Percentiles rank a stretch among this genome's conserved stretches.
Conservation (phyloP, 2,797 vertebrate species). For the Sarcophilus harrisii region DNA sequence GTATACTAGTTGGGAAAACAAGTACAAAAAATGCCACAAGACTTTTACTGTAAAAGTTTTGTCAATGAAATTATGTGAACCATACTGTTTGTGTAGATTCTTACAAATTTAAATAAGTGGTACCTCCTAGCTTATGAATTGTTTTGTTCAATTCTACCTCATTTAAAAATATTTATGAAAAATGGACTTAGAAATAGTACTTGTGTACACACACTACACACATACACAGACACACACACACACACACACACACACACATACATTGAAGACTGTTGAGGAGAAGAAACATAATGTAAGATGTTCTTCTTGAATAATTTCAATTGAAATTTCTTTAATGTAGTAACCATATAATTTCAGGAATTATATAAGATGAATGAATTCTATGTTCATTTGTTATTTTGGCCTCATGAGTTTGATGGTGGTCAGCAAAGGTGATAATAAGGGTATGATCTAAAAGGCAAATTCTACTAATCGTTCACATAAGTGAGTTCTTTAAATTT, state of each 20-base stretch:
- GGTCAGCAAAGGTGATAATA: constrained; percentile 4
- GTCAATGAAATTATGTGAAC: not conserved
- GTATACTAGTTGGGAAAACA: not conserved
- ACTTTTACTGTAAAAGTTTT: not conserved
- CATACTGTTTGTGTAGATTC: not conserved
- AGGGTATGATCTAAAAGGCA: not conserved
- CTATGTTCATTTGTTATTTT: constrained; percentile 32
- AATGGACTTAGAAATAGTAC: not conserved
- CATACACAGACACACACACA: too few relatives aligned
- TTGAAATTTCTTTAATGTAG: not conserved
- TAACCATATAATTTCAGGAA: not conserved
- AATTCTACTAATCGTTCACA: not conserved
- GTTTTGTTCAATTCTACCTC: constrained; percentile 14
- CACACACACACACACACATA: not conserved
- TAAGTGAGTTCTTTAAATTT: not conserved
- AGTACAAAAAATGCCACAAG: not conserved
- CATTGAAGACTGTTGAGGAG: not conserved
- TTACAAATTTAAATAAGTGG: not conserved
- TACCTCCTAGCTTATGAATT: not conserved
- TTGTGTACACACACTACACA: not conserved
- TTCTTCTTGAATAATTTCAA: not conserved
- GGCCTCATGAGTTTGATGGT: not conserved
- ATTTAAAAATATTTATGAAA: constrained; percentile 20
- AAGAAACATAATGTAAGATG: not conserved
- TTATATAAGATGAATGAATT: not conserved